Base-by-base conservation (phyloP, 2,797 vertebrate genomes). In the Melanogrammus aeglefinus region DNA sequence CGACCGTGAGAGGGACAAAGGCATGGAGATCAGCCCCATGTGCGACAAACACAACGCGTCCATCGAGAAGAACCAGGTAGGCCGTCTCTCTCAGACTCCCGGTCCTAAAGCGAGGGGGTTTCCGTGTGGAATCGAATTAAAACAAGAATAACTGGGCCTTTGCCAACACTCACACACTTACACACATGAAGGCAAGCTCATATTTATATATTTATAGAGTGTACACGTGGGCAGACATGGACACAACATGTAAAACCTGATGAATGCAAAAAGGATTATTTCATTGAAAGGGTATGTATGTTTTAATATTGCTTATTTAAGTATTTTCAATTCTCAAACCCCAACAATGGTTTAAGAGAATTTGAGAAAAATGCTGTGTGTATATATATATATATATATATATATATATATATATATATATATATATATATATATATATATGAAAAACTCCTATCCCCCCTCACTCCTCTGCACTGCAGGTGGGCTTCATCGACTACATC, bases 1-100 rank as follows among this genome's bases (percentile, higher is more conserved):
- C 0, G 97, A 98, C 91, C 85, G 94, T 0, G 97, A 98, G 84
- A 88, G 96, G 27, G 96, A 97, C 84, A 95, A 93, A 12, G 96
- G 95, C 82, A 96, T 98, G 94, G 97, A 98, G 91, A 95, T 98
- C 91, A 98, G 97, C 87, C 96, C 97, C 79, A 98, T 98, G 97
- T 98, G 97, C 0, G 96, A 98, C 91, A 97, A 97, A 79, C 96
- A 96, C 85, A 97, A 95, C 0, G 97, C 97, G 78, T 98, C 97
- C 0, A 94, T 97, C 80, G 97, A 97, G 89, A 98, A 98, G 86
- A 95, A 96, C 84, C 97, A 98, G 96, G 97, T 97, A 82, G 33
- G 70, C 41, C n/a, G 24, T 51, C 41, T 29, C 41, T 36, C 24
- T 47, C 29, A 14, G 38, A 10, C 38, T 41, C 38, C 9, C 73